Evolutionary conservation across 2,113 vertebrate species (phyloP), one percentile per base, ranked within the genome.

Genomic region (Phrynosoma blainvillii): DNA sequence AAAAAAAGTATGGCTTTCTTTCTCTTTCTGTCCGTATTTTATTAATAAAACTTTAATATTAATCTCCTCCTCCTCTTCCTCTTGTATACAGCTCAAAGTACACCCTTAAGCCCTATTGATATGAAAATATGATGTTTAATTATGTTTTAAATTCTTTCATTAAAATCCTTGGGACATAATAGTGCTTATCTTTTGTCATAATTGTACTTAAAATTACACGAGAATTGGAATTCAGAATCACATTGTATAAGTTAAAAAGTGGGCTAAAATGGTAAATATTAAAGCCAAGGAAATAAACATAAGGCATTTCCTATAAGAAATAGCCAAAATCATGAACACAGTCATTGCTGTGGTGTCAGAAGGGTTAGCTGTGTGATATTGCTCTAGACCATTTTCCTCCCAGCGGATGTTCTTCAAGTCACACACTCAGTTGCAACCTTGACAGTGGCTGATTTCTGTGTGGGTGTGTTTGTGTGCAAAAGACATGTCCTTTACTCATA

Each of bases 161-260:
- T 73, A 8, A 87, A 87, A 87, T 59, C 66, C 40, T 5, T 71
- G 42, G 68, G 4, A 73, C 20, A 42, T 65, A 86, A 71, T 52
- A 71, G 47, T 68, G 47, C 23, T 86, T 25, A 59, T 36, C 23
- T 40, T 76, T 47, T 80, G 77, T 21, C 5, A 30, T 80, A 6
- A 86, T 70, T 86, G 47, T 86, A 40, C 42, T 62, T 86, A 86
- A 79, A 36, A 80, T 79, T 79, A 66, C 47, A 77, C 40, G 23
- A n/a, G 62, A 11, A 27, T 87, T 56, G 21, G 23, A 70, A 79
- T 79, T 86, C 68, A 81, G 56, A 40, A 74, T 12, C 25, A 73
- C 8, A 54, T 87, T 87, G 25, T 71, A 59, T 87, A 71, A 25
- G 71, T 12, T 18, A n/a, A 56, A 32, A 36, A 87, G 12, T 73